Evolutionary conservation across 53 echinoderm and acorn worm genomes (phyloP).

Genomic region (Antedon mediterranea): DNA sequence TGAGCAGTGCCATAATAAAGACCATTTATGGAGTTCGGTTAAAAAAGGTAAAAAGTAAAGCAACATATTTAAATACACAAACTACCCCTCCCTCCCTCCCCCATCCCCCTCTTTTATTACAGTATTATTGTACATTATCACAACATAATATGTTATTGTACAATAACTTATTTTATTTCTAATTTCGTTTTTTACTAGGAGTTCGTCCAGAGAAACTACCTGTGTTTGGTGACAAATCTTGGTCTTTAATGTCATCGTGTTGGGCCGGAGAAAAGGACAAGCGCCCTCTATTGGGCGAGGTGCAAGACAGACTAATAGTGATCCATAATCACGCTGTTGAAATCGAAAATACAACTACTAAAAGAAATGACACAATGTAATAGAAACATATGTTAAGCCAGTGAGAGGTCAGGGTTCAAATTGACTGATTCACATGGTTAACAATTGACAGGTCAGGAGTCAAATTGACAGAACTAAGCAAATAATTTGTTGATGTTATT

Average conservation of each 20-base stretch:
- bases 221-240: conserved; percentile 72
- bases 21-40: conserved; percentile 92
- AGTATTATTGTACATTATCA: no score
- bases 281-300: conserved; percentile 90
- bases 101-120: no score
- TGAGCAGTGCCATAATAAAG: conserved; percentile 97
- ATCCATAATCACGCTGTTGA: conserved; percentile 40
- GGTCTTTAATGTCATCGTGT: conserved; percentile 75
- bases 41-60: conserved; percentile 89
- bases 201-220: conserved; percentile 73
- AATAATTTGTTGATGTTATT: no score
- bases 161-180: neutral
- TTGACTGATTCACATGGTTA: no score
- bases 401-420: no score
- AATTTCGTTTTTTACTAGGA: conserved; percentile 20
- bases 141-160: no score
- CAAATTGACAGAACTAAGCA: no score
- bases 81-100: no score
- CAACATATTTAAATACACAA: neutral
- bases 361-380: neutral
- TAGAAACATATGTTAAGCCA: no score
- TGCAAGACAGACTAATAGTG: conserved; percentile 46
- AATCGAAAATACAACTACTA: neutral
- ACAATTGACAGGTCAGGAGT: no score
- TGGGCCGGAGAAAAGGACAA: conserved; percentile 71